Evolutionary conservation across 2,888 invertebrate species (phyloP), one percentile per base, ranked within the genome.

Genomic region (Bruchidius siliquastri): DNA sequence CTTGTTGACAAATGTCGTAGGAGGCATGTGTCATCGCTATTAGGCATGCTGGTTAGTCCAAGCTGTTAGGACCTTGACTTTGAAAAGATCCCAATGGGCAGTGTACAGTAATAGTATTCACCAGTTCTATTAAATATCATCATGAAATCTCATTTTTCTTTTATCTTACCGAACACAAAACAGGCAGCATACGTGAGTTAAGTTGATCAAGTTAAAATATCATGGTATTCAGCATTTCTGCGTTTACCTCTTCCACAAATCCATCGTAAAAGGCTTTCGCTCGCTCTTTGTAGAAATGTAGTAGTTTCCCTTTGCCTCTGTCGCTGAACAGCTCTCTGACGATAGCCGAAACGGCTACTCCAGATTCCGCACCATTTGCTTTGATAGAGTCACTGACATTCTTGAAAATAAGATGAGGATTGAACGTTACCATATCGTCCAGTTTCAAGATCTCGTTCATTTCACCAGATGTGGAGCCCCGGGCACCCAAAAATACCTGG

Each of bases 371-470:
- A 0, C 92, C 89, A 30, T 90, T 90, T 32, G 90, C 87, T 0
- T 90, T 89, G 32, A 95, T 92, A 0, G 94, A 93, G 81, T 95
- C 95, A 0, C 95, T 94, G 21, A 96, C 92, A 83, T 96, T 96
- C 84, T 94, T 94, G 80, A 96, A 91, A 0, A 95, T 92, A 80
- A 95, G 89, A 84, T 96, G 96, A 0, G 96, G 96, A 85, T 96
- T 96, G 82, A 96, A 96, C 0, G 95, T 94, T 0, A 95, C 92
- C 91, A 96, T 94, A 77, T 96, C 95, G 83, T 96, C 96, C 20
- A 96, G 87, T 80, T 92, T 91, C 0, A 96, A 87, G 18, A 96
- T 91, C 82, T 95, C 95, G 83, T 96, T 96, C 93, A 96, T 95
- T 88, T 96, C 95, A 0, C 94, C 95, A 0, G 96, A 96, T 0